Evolutionary conservation across 1,140 invertebrate species (phyloP), one percentile per base, ranked within the genome.

Genomic region (Argopecten irradians): DNA sequence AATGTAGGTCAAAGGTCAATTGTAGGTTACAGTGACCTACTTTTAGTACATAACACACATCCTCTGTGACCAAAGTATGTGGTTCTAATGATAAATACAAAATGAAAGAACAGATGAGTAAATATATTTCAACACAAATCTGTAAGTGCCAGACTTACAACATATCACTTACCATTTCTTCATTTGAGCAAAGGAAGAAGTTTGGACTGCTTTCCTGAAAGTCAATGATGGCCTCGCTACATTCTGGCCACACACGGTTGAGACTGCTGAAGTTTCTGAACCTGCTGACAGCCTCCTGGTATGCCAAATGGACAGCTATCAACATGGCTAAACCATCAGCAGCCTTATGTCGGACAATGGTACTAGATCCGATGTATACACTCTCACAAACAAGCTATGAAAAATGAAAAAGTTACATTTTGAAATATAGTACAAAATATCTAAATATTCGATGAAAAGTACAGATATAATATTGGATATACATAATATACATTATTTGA

Each of bases 151-250:
- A 9, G 22, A 9, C 46, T 19, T 84, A 34, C 7, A 0, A 36
- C 13, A 83, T 1, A 82, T 41, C 39, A 71, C 83, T 83, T 88
- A 93, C 92, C 89, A 93, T 88, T 90, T 92, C 91, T 82, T 92
- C 88, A 36, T 88, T 34, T 8, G 86, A 84, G 14, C 87, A 39
- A 16, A 92, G 84, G 19, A 84, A 87, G 36, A 85, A 88, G 8
- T 41, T 55, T 36, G 89, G 34, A 84, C 82, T 88, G 39, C 84
- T 91, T 35, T 90, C 36, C 85, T 88, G 87, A 36, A 84, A 87
- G 14, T 89, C 82, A 36, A 88, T 85, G 34, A 86, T 88, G n/a
- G 11, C 85, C 13, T 34, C 32, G 33, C 88, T 85, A 83, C 87
- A 89, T 3, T 89, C 89, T n/a, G 85, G 86, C 91, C 91, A 92